Evolutionary conservation across 2,888 invertebrate species (phyloP), one percentile per base, ranked within the genome.

Genomic region (Parochlus steinenii): DNA sequence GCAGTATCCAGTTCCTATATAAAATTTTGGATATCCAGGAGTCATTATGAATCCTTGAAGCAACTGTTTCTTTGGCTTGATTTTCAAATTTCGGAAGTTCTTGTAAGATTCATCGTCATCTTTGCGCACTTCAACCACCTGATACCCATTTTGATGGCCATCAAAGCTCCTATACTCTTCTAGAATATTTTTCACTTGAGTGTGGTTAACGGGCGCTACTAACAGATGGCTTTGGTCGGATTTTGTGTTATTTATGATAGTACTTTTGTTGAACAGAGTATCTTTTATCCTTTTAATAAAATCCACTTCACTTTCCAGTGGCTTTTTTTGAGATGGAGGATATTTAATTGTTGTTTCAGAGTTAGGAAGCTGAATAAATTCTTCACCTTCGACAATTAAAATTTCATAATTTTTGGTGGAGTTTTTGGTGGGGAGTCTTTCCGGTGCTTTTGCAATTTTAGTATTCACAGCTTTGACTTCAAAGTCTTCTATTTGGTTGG

Each of bases 1-100:
- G 51, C 81, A 81, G 43, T 67, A 54, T 50, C 51, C 54, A 24
- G 68, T 69, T 0, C 75, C 78, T 10, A 75, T 63, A 50, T 80
- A 80, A 56, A 69, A 78, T 45, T 72, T 65, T 1, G 81, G 80
- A 54, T 79, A 81, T 6, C 79, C 80, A 0, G 80, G 80, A 41
- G 71, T 73, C 22, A 69, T 64, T 43, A 74, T 65, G 53, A 74
- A 74, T 3, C 75, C 76, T 49, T 74, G 47, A 3, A 46, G 33
- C 16, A 47, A 38, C 16, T 46, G 46, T n/a, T 40, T 41, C 24
- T 44, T 40, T 19, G 42, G 45, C 15, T 41, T 39, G 11, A 46
- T 42, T 19, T 40, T 43, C 40, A 47, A 47, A 31, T 44, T 39
- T n/a, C n/a, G n/a, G n/a, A n/a, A n/a, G n/a, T n/a, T 32, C 46